A percentile compares a stretch with the other conserved stretches of the same genome.
phyloP scores from a whole-genome alignment of 2,888 invertebrate species.

The Stramonita haemastoma region DNA sequence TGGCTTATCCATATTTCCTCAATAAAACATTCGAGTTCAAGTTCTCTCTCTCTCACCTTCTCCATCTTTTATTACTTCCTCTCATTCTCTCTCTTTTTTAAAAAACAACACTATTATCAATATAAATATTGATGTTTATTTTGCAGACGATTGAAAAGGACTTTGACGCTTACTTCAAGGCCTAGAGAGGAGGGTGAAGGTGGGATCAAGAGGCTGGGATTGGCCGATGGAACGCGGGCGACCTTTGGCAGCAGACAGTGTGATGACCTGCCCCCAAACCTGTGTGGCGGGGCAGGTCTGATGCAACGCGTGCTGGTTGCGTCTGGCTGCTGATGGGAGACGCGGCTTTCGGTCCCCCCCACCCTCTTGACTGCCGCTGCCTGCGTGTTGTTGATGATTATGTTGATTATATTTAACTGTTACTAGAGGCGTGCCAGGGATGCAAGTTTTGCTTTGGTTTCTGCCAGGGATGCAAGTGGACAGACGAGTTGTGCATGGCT shows the following conservation, averaged over 20 bases:
- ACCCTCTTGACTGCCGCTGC: neutral
- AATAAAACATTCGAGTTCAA: too few species aligned
- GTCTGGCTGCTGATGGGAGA: conserved; percentile 16
- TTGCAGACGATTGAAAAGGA: conserved; percentile 47
- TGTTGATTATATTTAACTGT: too few species aligned
- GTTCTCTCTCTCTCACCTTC: too few species aligned
- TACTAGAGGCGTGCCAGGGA: too few species aligned
- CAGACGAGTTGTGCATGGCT: too few species aligned
- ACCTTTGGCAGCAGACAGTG: conserved; percentile 22
- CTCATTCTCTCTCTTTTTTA: neutral
- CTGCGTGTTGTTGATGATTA: too few species aligned
- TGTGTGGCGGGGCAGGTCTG: conserved; percentile 33
- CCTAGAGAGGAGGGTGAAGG: neutral
- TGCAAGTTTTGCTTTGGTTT: too few species aligned
- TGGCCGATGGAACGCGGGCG: neutral
- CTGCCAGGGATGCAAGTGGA: too few species aligned
- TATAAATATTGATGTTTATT: too few species aligned
- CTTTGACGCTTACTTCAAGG: conserved; percentile 36
- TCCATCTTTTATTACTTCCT: neutral
- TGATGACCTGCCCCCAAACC: conserved; percentile 46
- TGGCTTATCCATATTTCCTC: too few species aligned
- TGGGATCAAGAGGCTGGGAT: conserved; percentile 17
- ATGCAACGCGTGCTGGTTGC: conserved; percentile 48
- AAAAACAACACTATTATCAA: too few species aligned
- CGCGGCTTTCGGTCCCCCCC: too few species aligned